These are phyloP conservation scores for Glyphotaelius pellucidus DNA, from an alignment of 2,888 invertebrate genomes.

Conservation along the genomic window DNA sequence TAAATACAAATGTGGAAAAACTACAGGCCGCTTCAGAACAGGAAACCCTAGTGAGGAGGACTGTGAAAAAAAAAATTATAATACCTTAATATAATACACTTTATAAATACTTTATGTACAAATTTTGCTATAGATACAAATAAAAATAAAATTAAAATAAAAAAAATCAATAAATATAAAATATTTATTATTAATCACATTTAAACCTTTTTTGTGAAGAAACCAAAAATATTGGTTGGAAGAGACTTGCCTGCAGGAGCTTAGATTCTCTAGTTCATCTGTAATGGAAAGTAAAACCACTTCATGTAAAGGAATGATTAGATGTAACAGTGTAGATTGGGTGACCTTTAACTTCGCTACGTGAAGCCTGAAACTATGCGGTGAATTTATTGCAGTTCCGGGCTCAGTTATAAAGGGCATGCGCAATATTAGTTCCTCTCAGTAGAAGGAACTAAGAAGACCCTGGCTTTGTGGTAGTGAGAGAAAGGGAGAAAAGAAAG, in stretches of 20 bases:
- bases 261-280: background rate
- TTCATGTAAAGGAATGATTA: background rate
- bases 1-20: no score
- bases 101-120: no score
- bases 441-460: background rate
- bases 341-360: background rate
- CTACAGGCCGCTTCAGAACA: no score
- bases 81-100: no score
- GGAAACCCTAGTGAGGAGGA: no score
- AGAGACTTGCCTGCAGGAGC: background rate
- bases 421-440: background rate
- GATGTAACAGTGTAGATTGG: background rate
- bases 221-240: no score
- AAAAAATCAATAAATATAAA: no score
- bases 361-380: background rate
- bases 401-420: background rate
- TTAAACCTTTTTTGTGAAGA: background rate
- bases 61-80: no score
- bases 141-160: no score
- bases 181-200: background rate
- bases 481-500: background rate
- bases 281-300: background rate
- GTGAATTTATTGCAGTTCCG: background rate
- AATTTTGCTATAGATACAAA: no score
- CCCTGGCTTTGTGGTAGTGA: background rate